Base-by-base conservation (phyloP, 2,888 invertebrate genomes). In the Hermaeophaga mercurialis region DNA sequence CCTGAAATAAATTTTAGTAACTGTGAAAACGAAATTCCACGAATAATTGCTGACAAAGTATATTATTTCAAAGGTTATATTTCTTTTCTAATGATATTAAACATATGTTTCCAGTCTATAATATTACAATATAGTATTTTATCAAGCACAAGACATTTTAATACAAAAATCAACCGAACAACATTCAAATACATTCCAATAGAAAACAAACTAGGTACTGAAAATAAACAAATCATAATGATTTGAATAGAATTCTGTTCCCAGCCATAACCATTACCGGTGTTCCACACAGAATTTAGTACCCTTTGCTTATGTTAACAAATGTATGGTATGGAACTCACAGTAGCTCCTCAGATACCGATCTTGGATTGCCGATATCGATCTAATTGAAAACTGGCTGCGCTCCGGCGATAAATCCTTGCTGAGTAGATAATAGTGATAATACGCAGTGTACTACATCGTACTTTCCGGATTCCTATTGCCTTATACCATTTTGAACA, bases 301-400 rank as follows among this genome's bases (percentile, higher is more conserved):
- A 31, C 31, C 31, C 41, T 33, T 24, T 46, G 22, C 33, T 50
- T 46, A 61, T 66, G 68, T 68, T 68, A 70, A 72, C 70, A 70
- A 68, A 69, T 66, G 62, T 58, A 63, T 58, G 49, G 62, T 57
- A 64, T 56, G 47, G 60, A 64, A 59, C 58, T 57, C 52, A 62
- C 64, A 62, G 67, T 63, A 65, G 67, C 63, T 63, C 45, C 56
- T 65, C 15, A 58, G 73, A 74, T 74, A 73, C 68, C 66, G 73
- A 74, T 73, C 72, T 69, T 24, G 62, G 73, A 73, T 72, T 64
- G 57, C 58, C 66, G 73, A 72, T 73, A 73, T 73, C 69, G 70
- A 74, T 73, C 74, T 73, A 74, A 73, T 73, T 72, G 73, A 73
- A 65, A 70, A 67, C 68, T 43, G 59, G 54, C 56, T 56, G 48